phyloP scores from a whole-genome alignment of 2,888 invertebrate species.

The Bibio marci region DNA sequence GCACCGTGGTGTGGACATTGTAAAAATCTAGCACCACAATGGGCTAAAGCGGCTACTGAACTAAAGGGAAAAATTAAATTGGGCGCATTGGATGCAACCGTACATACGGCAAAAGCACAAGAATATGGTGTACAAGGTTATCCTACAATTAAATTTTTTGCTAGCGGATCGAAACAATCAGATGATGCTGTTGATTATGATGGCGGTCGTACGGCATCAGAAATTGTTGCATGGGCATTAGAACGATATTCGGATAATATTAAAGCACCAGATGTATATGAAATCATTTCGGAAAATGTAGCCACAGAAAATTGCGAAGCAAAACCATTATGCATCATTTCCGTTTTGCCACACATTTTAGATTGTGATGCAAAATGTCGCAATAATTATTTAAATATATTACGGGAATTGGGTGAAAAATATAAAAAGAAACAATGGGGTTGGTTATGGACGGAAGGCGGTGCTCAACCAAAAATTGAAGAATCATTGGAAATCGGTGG shows the following conservation, averaged over 20 bases:
- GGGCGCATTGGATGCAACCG: slow-evolving; percentile 92
- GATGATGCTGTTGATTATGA: slow-evolving; percentile 69
- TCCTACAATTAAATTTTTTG: slow-evolving; percentile 91
- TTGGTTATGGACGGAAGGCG: slow-evolving; percentile 95
- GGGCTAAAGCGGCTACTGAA: slow-evolving; percentile 87
- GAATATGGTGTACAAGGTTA: slow-evolving; percentile 83
- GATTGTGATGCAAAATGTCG: slow-evolving; percentile 91
- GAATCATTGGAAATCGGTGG: slow-evolving; percentile 85
- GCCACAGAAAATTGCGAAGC: slow-evolving; percentile 66
- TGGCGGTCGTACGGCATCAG: slow-evolving; percentile 77
- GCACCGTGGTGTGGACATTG: slow-evolving; percentile 97
- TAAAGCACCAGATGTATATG: slow-evolving; percentile 73
- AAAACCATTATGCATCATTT: slow-evolving; percentile 78
- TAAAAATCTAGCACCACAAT: slow-evolving; percentile 78
- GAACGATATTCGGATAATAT: slow-evolving; percentile 76
- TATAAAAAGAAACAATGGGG: slow-evolving; percentile 94
- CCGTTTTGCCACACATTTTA: slow-evolving; percentile 85
- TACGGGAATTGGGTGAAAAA: slow-evolving; percentile 65
- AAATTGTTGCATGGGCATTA: slow-evolving; percentile 80
- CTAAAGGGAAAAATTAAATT: slow-evolving; percentile 93
- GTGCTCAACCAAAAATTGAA: slow-evolving; percentile 68
- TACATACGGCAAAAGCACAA: slow-evolving; percentile 62
- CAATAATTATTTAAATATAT: slow-evolving; percentile 60
- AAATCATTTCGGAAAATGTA: slow-evolving; percentile 41
- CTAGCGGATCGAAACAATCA: slow-evolving; percentile 50